Evolutionary conservation across 2,113 vertebrate species (phyloP).

Genomic region (Pontoporia blainvillei): DNA sequence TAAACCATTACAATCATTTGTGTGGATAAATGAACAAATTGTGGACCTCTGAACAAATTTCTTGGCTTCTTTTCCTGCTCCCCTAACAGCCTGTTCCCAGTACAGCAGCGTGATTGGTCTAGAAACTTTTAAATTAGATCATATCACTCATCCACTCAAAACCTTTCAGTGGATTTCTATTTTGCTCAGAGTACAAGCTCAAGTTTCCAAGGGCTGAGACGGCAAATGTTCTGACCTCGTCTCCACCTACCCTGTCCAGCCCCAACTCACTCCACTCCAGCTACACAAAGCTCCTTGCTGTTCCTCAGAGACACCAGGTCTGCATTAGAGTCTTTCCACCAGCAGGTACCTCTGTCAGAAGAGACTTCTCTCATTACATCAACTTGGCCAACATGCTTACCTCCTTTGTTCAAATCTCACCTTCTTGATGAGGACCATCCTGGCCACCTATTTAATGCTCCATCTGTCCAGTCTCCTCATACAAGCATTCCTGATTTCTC

Average conservation of each 20-base stretch:
- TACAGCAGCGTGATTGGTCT: not conserved
- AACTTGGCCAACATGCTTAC: not conserved
- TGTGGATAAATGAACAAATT: not conserved
- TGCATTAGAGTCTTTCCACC: not conserved
- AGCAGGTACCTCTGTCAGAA: not conserved
- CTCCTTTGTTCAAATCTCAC: not conserved
- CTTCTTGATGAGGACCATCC: not conserved
- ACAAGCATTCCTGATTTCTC: not conserved
- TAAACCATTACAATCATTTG: not conserved
- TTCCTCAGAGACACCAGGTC: not conserved
- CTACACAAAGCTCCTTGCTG: too few species aligned
- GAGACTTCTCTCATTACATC: not conserved
- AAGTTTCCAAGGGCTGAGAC: not conserved
- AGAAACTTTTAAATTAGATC: not conserved
- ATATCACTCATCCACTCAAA: not conserved
- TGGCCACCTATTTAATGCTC: not conserved
- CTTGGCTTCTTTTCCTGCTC: not conserved
- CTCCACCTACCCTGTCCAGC: not conserved
- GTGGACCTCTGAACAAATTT: not conserved
- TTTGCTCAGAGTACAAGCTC: not conserved
- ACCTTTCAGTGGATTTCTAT: not conserved
- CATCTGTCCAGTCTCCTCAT: not conserved
- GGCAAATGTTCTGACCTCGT: fast-evolving
- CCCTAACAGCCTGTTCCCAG: not conserved
- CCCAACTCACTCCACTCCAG: not conserved